Percentiles rank a stretch among this genome's conserved stretches.
Evolutionary conservation across 2,113 vertebrate species (phyloP).

Genomic region (Notechis scutatus): DNA sequence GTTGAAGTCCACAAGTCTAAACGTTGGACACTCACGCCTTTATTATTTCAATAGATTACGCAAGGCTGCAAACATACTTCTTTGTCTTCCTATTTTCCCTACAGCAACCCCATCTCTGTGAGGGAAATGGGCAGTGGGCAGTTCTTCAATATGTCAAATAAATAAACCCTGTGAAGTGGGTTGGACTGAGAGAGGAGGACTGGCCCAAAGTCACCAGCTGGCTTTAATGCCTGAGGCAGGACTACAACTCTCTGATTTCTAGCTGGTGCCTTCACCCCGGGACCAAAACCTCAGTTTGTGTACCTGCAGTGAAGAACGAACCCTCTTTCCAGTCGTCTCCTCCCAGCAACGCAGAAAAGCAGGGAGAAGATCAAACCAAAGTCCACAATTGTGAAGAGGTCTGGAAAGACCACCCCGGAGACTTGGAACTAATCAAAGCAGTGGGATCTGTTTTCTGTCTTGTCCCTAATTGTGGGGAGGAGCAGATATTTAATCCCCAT

Average conservation of each 20-base stretch:
- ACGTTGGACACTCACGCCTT: neutral
- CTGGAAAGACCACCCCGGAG: neutral
- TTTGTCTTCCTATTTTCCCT: neutral
- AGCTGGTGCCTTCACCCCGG: neutral
- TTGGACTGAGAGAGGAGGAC: neutral
- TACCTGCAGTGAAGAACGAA: neutral
- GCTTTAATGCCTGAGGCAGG: neutral
- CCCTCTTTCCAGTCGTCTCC: neutral
- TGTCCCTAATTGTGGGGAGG: neutral
- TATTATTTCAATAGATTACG: neutral
- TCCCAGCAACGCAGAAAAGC: neutral
- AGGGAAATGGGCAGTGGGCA: neutral
- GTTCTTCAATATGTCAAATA: neutral
- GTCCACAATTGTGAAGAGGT: neutral
- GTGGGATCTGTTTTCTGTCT: neutral
- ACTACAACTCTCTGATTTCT: neutral
- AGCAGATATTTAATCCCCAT: neutral
- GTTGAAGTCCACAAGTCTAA: too few relatives aligned
- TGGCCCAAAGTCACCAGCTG: neutral
- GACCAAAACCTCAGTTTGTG: neutral
- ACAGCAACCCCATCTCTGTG: neutral
- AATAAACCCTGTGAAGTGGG: neutral
- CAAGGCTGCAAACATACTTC: neutral
- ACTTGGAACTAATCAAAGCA: neutral
- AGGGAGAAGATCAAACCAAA: neutral